Evolutionary conservation across 2,888 invertebrate species (phyloP).

Genomic region (Lochmaea crataegi): DNA sequence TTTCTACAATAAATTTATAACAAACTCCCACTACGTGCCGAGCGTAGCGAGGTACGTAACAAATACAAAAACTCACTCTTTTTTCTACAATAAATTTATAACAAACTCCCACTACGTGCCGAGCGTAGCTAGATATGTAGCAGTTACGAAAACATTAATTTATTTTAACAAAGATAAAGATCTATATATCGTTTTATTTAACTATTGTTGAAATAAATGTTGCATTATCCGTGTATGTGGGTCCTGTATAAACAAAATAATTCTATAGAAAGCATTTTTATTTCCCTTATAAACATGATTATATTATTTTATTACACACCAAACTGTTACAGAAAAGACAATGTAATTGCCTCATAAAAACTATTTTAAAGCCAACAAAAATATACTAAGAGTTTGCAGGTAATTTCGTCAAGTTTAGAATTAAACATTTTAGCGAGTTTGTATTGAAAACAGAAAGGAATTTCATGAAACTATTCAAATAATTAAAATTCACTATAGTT

Average conservation of each 20-base stretch:
- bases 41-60: too few relatives aligned
- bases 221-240: conserved; percentile 16
- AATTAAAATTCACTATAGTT: too few relatives aligned
- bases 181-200: not conserved
- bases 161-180: too few relatives aligned
- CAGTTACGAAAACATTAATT: too few relatives aligned
- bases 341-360: conserved; percentile 44
- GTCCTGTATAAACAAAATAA: conserved; percentile 21
- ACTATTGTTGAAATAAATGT: conserved; percentile 18
- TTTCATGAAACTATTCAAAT: too few relatives aligned
- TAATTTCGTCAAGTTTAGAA: not conserved
- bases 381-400: conserved; percentile 35
- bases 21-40: too few relatives aligned
- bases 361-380: conserved; percentile 43
- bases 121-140: too few relatives aligned
- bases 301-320: conserved; percentile 41
- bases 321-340: conserved; percentile 38
- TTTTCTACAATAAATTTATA: too few relatives aligned
- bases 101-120: too few relatives aligned
- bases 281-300: conserved; percentile 31
- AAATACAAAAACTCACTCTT: too few relatives aligned
- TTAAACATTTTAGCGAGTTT: not conserved
- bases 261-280: conserved; percentile 21
- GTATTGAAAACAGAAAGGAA: too few relatives aligned
- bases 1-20: too few relatives aligned